These are phyloP conservation scores for Melinaea marsaeus DNA, from an alignment of 2,888 invertebrate species.

Conservation along the genomic window DNA sequence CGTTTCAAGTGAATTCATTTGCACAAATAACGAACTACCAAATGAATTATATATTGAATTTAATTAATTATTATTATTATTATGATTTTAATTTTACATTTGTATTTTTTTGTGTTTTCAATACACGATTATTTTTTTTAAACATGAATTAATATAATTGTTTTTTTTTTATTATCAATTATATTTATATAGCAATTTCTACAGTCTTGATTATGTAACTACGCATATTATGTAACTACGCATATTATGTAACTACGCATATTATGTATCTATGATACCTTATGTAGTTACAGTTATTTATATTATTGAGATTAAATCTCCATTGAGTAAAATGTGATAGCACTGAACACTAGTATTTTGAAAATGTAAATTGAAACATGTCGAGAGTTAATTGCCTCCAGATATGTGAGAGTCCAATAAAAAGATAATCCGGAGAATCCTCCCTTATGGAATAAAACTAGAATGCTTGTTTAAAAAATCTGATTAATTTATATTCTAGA, in stretches of 20 bases:
- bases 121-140: too few species aligned
- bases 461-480: background rate
- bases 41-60: background rate
- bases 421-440: slow-evolving; percentile 47
- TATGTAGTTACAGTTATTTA: too few species aligned
- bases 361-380: slow-evolving; percentile 73
- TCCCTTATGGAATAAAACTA: background rate
- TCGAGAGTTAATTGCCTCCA: slow-evolving; percentile 40
- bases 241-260: too few species aligned
- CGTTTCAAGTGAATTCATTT: background rate
- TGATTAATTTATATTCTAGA: background rate
- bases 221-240: too few species aligned
- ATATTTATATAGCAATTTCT: too few species aligned
- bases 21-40: background rate
- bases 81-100: too few species aligned
- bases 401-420: slow-evolving; percentile 66
- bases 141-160: too few species aligned
- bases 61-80: background rate
- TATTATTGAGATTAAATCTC: background rate
- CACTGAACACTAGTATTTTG: slow-evolving; percentile 42
- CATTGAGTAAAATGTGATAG: slow-evolving; percentile 1
- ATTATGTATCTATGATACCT: too few species aligned
- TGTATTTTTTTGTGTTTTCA: too few species aligned
- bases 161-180: too few species aligned
- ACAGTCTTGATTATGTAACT: too few species aligned